Base-by-base conservation (phyloP, 1,140 invertebrate genomes). In the Pseudoatta argentina region DNA sequence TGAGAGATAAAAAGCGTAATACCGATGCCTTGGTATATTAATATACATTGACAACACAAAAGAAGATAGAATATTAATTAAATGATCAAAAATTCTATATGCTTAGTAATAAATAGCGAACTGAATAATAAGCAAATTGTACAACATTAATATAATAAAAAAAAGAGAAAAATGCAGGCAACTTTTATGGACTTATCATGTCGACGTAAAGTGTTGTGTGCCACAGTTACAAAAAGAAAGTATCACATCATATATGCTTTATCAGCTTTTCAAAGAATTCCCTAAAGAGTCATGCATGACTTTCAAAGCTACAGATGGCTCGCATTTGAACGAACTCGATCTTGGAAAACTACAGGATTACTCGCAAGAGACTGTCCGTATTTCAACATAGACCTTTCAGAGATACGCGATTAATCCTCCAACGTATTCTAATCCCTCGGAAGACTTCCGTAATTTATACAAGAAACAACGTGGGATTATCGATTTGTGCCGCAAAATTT, bases 281-380 rank as follows among this genome's bases (percentile, higher is more conserved):
- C 21, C 78, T 21, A 71, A 67, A 64, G 66, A 59, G 21, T 12
- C 66, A 44, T 66, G 48, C 30, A 66, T n/a, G 16, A 34, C 66
- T 71, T 71, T 71, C 21, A 71, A 71, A 71, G 78, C 51, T 57
- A 59, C 78, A 71, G 48, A 69, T 71, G 48, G 30, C 66, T 81
- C 21, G 14, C 51, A 57, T 71, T 71, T 53, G 21, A 71, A 21
- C 63, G 51, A 66, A 76, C 61, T 76, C 72, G 44, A 85, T 77
- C 71, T 64, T 61, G 82, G 72, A 51, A 55, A 77, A 64, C 82
- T 64, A 61, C 59, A 64, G 72, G 34, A 85, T 85, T 85, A 85
- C 53, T 77, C 72, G 34, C 59, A 21, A 59, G 66, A 81, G 78
- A 81, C 78, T 79, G 30, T 57, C 48, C 30, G 34, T 81, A 81